Base-by-base conservation (phyloP, 2,113 vertebrate species). In the Alethe castanea region DNA sequence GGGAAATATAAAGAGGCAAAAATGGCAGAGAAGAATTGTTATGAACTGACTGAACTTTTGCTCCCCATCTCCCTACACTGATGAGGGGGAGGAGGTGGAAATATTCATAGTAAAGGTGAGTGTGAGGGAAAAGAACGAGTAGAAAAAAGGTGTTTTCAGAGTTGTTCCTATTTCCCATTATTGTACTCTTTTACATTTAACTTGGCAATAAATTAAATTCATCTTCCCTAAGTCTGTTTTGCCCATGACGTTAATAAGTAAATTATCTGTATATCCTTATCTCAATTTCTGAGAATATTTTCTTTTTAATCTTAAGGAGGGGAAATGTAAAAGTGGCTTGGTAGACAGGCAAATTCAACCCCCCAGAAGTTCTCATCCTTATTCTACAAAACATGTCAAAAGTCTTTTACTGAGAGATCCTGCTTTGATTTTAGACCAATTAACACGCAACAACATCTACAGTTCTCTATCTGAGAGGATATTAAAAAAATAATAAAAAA, bases 11-110 rank as follows among this genome's bases (percentile, higher is more conserved):
- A 40, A 31, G 26, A 61, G 6, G 14, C 14, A 57, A 42, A n/a
- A 28, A 22, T 1, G 2, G 11, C 18, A 56, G 11, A 79, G 26
- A 23, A 7, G 0, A 59, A 50, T 38, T 5, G 5, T 13, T 52
- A 61, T 71, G 14, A 76, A 36, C 9, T 42, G 26, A 56, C 14
- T 9, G 11, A 89, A 18, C 8, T 29, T 23, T 33, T 3, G 4
- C 52, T 81, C 12, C 8, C 7, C 10, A n/a, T 8, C 5, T 28
- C 13, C 12, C 11, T 62, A 5, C 3, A 5, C 19, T 28, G 12
- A 14, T 62, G 38, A 25, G 26, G 7, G 10, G 12, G 5, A 53
- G 5, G 19, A 48, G 20, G 14, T 35, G n/a, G 28, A 81, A 64
- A 48, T 59, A 9, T 4, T 25, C 5, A 11, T 2, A 45, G 20